A percentile compares a stretch with the other conserved stretches of the same genome.
Evolutionary conservation across 2,797 vertebrate genomes (phyloP).

Genomic region (Diplodus puntazzo): DNA sequence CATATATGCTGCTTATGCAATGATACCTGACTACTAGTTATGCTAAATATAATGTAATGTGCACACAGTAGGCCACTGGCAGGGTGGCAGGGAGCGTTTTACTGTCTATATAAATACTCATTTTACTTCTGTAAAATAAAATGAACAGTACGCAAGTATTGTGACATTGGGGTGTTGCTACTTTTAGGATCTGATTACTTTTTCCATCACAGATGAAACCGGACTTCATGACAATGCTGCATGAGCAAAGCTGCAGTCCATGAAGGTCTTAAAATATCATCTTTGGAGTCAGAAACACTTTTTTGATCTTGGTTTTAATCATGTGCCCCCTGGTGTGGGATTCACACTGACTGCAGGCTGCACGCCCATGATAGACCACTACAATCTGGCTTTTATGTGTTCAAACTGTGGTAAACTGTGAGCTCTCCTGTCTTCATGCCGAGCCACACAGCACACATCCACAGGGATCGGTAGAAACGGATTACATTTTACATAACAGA

Average conservation of each 20-base stretch:
- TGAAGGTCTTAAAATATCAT: neutral
- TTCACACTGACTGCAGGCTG: neutral
- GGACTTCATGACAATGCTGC: neutral
- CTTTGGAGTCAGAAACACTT: neutral
- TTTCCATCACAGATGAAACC: neutral
- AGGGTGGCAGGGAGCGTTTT: too few relatives aligned
- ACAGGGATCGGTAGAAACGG: too few relatives aligned
- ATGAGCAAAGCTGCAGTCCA: neutral
- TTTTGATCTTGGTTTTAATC: constrained; percentile 10
- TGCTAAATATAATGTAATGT: neutral
- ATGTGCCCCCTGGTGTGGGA: neutral
- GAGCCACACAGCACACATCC: neutral
- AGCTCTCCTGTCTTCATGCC: constrained; percentile 13
- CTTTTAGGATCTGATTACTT: neutral
- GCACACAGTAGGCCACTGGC: neutral
- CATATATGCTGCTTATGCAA: neutral
- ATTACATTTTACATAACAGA: too few relatives aligned
- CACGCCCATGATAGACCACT: neutral
- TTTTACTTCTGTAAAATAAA: too few relatives aligned
- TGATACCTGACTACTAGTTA: neutral
- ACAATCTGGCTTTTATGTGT: constrained; percentile 7
- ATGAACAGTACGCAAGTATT: neutral
- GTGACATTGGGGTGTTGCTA: neutral
- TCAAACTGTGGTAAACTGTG: constrained; percentile 10
- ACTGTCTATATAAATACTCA: too few relatives aligned